Evolutionary conservation across 2,888 invertebrate species (phyloP), one percentile per base, ranked within the genome.

Genomic region (Cyclophora punctaria): DNA sequence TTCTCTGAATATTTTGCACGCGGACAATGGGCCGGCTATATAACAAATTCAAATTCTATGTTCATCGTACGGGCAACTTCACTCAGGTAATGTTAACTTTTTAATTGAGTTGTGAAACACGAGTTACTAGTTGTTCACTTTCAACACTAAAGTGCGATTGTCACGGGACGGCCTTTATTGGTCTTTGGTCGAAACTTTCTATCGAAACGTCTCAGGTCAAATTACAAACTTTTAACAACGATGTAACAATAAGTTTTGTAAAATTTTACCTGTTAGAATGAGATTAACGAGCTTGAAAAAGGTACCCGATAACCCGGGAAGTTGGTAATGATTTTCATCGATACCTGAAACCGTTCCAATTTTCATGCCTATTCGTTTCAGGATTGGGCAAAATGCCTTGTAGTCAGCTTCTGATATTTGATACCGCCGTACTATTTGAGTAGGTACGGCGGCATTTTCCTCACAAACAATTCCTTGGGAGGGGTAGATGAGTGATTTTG

Each of bases 41-140:
- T 20, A 20, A 20, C 20, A 20, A 20, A 37, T 37, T 37, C 37
- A 5, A 37, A 37, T 45, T 46, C 42, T 44, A 44, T 46, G 49
- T 52, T 51, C 47, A 45, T 44, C 47, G 51, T 51, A 35, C 43
- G 40, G 52, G 55, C 50, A 37, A 37, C 4, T 56, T 48, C 33
- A 48, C 41, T 47, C 53, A 59, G 58, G 58, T 61, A 53, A 49
- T 56, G 51, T 49, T 62, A 74, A 71, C 66, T 74, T 73, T 71
- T 64, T 73, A 73, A 74, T 74, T 70, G 66, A 70, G 67, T 73
- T 71, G 51, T 50, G 55, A 57, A 66, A 66, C 63, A 59, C 55
- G 53, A 62, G 62, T 60, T 54, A 48, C 52, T 50, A 53, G 63
- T 60, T 62, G 59, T 57, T 52, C 60, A 67, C 63, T 67, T 69